Evolutionary conservation across 1,140 invertebrate species (phyloP).

Genomic region (Danaus melanippus): DNA sequence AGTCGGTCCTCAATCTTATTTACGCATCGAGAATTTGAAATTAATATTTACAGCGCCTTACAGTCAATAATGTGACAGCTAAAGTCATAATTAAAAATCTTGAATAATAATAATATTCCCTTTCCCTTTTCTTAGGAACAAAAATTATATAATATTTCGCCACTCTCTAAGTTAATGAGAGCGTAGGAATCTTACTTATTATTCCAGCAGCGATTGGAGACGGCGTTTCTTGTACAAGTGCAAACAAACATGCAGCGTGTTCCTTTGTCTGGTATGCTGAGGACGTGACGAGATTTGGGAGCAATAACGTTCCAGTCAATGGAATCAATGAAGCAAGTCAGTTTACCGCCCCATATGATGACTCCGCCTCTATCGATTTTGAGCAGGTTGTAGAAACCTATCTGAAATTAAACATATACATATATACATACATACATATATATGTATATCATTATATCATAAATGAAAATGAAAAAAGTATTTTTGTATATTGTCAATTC

Average conservation of each 20-base stretch:
- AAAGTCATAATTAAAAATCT: too few relatives aligned
- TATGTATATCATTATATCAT: too few relatives aligned
- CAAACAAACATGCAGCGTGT: conserved; percentile 34
- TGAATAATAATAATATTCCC: too few relatives aligned
- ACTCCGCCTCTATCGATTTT: conserved; percentile 86
- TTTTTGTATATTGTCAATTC: too few relatives aligned
- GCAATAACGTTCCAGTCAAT: conserved; percentile 88
- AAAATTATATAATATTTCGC: too few relatives aligned
- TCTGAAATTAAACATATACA: conserved; percentile 63
- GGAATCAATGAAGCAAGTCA: conserved; percentile 87
- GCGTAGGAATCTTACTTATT: conserved; percentile 25
- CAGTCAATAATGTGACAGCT: too few relatives aligned
- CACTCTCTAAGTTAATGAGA: too few relatives aligned
- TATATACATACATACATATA: background rate
- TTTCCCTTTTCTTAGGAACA: too few relatives aligned
- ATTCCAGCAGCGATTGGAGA: conserved; percentile 51
- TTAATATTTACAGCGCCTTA: too few relatives aligned
- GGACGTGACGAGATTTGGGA: conserved; percentile 59
- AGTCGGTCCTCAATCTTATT: conserved; percentile 1
- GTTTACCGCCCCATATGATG: conserved; percentile 84
- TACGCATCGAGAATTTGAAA: too few relatives aligned
- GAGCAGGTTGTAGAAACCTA: conserved; percentile 83
- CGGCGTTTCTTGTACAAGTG: conserved; percentile 29
- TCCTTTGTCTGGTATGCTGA: conserved; percentile 25
- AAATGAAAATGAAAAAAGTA: too few relatives aligned